phyloP scores from a whole-genome alignment of 2,113 vertebrate genomes.

The Pteronura brasiliensis region DNA sequence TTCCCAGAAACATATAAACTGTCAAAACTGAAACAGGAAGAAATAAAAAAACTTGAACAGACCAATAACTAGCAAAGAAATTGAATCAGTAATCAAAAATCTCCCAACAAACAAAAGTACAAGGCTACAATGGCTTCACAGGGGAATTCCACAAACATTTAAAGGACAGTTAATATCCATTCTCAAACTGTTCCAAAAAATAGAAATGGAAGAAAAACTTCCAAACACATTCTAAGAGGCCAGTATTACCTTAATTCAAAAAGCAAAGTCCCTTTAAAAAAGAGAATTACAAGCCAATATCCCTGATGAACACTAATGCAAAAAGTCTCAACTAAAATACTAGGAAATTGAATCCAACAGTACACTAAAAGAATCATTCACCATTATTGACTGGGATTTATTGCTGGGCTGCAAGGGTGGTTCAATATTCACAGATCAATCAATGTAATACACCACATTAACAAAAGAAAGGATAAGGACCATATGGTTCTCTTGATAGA shows the following conservation, averaged over 20 bases:
- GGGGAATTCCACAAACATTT: not conserved
- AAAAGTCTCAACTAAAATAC: not conserved
- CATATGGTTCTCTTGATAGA: not conserved
- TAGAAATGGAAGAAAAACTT: not conserved
- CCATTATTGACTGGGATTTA: not conserved
- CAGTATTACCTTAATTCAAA: not conserved
- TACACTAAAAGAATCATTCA: not conserved
- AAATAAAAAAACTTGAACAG: not conserved
- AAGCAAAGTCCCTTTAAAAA: not conserved
- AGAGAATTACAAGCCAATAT: not conserved
- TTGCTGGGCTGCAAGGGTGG: not conserved
- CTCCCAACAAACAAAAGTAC: not conserved
- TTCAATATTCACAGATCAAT: not conserved
- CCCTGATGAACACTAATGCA: not conserved
- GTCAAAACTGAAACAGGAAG: not conserved
- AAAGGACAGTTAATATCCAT: not conserved
- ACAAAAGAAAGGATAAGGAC: not conserved
- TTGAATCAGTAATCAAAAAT: not conserved
- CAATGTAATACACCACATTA: not conserved
- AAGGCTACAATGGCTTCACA: not conserved
- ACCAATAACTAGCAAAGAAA: not conserved
- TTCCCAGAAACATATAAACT: not conserved
- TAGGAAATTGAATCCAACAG: not conserved
- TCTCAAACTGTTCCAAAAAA: not conserved
- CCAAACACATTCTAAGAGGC: not conserved